Evolutionary conservation across 2,797 vertebrate species (phyloP), one percentile per base, ranked within the genome.

Genomic region (Atherinosoma microstoma): DNA sequence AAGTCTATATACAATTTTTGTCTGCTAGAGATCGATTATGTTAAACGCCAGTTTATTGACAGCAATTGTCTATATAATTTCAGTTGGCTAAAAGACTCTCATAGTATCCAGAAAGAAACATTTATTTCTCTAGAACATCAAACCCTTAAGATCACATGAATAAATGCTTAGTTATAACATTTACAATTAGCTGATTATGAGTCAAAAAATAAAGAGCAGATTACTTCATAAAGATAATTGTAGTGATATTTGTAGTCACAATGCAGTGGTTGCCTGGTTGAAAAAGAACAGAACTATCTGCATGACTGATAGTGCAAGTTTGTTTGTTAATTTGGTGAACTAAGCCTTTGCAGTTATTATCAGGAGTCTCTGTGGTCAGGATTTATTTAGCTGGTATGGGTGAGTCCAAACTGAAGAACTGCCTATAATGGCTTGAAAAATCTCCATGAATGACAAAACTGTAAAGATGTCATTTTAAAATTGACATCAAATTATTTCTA

Each of bases 241-340:
- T 9, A 30, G 32, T 29, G 32, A 7, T 42, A 47, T 66, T 16
- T 59, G 13, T 27, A n/a, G 30, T 51, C 0, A 0, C n/a, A 9
- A 22, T 30, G 22, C 34, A 34, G 13, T n/a, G 42, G 15, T 42
- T 42, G 13, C 16, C 15, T 27, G 30, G 13, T 30, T 30, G 49
- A 11, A 18, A 35, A 60, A 58, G n/a, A 68, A 49, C 40, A 45
- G 27, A 4, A 24, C 5, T 11, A 13, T 36, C 36, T 59, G 45
- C 20, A 38, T 67, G 27, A 42, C 2, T 61, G 7, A 78, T 34
- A 10, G 16, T n/a, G 18, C 32, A 3, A 61, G 36, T 58, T 56
- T 57, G 58, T 42, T 30, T 73, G 59, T 79, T 59, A 73, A 74
- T 78, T 76, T 32, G 64, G 15, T 83, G 74, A 86, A 78, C 65